Base-by-base conservation (phyloP, 2,888 invertebrate genomes). In the Nezara viridula region DNA sequence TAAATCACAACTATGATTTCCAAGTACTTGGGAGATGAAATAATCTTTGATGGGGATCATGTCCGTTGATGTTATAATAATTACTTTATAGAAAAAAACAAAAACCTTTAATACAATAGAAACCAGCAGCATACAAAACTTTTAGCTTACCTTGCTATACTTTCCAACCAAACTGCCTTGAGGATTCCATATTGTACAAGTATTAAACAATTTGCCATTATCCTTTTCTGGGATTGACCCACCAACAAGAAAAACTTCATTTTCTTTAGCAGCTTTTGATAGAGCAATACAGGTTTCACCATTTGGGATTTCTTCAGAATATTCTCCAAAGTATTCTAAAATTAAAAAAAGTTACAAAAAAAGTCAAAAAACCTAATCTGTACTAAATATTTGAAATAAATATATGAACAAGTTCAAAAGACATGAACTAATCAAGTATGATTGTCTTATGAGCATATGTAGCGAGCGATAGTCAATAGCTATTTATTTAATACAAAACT, bases 201-300 rank as follows among this genome's bases (percentile, higher is more conserved):
- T 98, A 93, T 99, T 99, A 92, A 95, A 98, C 14, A 97, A 93
- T 91, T 95, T 95, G 60, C 94, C 94, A 88, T 93, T 93, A 86
- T 95, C 95, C 90, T 94, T 93, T 93, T 99, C 98, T 0, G 98
- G 98, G 91, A 98, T 95, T 0, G 98, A 97, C 16, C 98, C 99
- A 19, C 98, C 98, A 86, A 99, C 95, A 37, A 99, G 94, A 92
- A 95, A 97, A 88, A 98, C 94, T 37, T 95, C 94, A 90, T 96
- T 94, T 90, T 96, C 95, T 91, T 95, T 95, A 0, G 98, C 98
- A 40, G 96, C 95, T 89, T 94, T 92, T 0, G 97, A 96, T 98
- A 93, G 50, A 95, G 89, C 95, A 95, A 85, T 27, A 49, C 90
- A 89, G 0, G 98, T 97, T 91, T 95, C 95, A 0, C 98, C 97